Evolutionary conservation across 2,113 vertebrate genomes (phyloP), one percentile per base, ranked within the genome.

Genomic region (Pygoscelis adeliae): DNA sequence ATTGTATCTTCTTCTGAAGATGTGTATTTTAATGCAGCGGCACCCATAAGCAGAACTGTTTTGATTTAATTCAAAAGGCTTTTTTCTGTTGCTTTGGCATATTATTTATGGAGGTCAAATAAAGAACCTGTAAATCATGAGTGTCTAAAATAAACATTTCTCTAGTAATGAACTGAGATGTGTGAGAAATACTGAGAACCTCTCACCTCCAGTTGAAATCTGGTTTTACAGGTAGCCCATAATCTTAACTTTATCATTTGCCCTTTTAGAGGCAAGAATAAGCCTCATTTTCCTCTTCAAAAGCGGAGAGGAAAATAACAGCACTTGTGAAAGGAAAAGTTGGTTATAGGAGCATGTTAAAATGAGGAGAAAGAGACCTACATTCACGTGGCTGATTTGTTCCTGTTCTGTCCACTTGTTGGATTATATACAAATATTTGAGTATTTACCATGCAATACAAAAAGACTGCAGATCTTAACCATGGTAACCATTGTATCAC

Each of bases 41-140:
- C 18, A 69, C 59, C 47, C 49, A 76, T 44, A 93, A 78, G 27
- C 29, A 85, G 55, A 73, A 66, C 47, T 38, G 44, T 4, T 92
- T 77, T 72, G 52, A 58, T 93, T 90, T 94, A 40, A 84, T 93
- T 96, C 59, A 40, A 61, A 92, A 94, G 34, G 74, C 29, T 69
- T 90, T 49, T 80, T 18, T 83, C 49, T 77, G 11, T 74, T 90
- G 8, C n/a, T 93, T 79, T 95, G 71, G 21, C 63, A 40, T 73
- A 50, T 84, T 73, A 72, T 87, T 94, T 93, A 26, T 80, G 29
- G 70, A 82, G 58, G 50, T 58, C 23, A 87, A 52, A 87, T 89
- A 59, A 86, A 63, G 95, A 59, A 3, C 4, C 46, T 90, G 29
- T 78, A 89, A 79, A 74, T 87, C 34, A 49, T 19, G 46, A 36